Conservation (phyloP, 2,113 vertebrate genomes). For the Hemichromis elongatus region DNA sequence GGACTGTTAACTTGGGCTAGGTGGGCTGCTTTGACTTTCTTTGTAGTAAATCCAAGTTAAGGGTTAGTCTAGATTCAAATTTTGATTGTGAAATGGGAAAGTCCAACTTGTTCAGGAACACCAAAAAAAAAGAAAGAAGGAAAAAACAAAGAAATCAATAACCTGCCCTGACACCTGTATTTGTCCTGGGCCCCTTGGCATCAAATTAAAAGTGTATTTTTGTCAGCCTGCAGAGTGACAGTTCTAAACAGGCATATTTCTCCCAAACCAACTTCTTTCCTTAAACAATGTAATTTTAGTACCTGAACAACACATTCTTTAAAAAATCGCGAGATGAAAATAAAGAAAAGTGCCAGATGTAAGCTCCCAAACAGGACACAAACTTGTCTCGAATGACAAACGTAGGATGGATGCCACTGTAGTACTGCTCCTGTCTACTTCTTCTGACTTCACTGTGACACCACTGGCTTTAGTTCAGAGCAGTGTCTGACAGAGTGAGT, state of each 20-base stretch:
- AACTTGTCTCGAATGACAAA: not conserved
- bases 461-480: not conserved
- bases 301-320: not conserved
- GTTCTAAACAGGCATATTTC: not conserved
- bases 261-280: not conserved
- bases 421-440: not conserved
- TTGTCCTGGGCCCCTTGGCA: not conserved
- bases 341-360: not conserved
- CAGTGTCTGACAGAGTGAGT: not conserved
- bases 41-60: no score
- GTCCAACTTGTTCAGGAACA: not conserved
- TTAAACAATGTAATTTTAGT: not conserved
- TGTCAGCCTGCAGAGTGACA: not conserved
- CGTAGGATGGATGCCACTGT: not conserved
- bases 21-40: no score
- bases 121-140: no score
- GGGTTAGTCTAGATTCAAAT: not conserved
- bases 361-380: no score
- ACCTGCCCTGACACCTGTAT: not conserved
- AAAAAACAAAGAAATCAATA: not conserved
- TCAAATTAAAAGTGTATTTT: not conserved
- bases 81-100: not conserved
- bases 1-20: no score
- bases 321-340: not conserved
- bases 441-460: not conserved